Base-by-base conservation (phyloP, 2,797 vertebrate species). In the Manis crassicaudata region DNA sequence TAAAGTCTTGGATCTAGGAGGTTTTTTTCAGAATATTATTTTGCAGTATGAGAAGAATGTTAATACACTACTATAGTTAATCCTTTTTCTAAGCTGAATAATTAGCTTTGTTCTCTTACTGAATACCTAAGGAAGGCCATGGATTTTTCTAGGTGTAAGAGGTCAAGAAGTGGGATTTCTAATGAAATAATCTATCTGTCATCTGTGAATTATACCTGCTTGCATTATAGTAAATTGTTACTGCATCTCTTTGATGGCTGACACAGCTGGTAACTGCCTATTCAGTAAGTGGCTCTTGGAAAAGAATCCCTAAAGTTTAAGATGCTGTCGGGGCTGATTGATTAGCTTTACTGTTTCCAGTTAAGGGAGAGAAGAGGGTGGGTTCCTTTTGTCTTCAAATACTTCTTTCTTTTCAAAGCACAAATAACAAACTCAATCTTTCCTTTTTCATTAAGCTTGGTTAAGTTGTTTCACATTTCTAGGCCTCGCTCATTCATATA, bases 391-490 rank as follows among this genome's bases (percentile, higher is more conserved):
- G 17, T 90, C n/a, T 11, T 92, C 14, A 29, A 81, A 25, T 81
- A 82, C 29, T 16, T 87, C 14, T 68, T 82, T 86, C 80, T 68
- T 20, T 89, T 40, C 35, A 88, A 60, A 96, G 20, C 10, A 80
- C 14, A 95, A 60, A 82, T 43, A 56, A 0, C 13, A 88, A 70
- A 67, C 5, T 90, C 23, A 52, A 4, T 86, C 43, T 32, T 77
- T 65, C 25, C 21, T 5, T 72, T 88, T 76, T 90, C 35, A 63
- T 43, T 77, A 92, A 80, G 84, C 13, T 25, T 72, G 23, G 54
- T 81, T 82, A 58, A 90, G 2, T 88, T 68, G 1, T 84, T 95
- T 80, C 63, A 27, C 95, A 70, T 95, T 93, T 79, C 29, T 90
- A 79, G 46, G 8, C 18, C 7, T 90, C 32, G 20, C 7, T 85